Percentiles rank a stretch among this genome's conserved stretches.
These are phyloP conservation scores for Saccostrea cuccullata DNA, from an alignment of 1,140 invertebrate species.

Conservation along the genomic window DNA sequence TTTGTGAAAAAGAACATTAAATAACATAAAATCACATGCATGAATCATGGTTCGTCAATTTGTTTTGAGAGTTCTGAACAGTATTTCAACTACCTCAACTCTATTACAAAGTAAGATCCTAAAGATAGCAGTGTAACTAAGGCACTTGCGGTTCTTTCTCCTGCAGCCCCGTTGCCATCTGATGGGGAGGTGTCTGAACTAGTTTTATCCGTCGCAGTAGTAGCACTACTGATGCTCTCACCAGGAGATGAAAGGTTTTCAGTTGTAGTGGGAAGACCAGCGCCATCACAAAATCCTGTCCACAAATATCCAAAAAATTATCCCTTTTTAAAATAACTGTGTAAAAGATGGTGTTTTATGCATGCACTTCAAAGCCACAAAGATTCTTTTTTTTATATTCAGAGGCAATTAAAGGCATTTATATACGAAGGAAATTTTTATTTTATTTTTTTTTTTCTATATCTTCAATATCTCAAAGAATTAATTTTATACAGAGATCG, in stretches of 20 bases:
- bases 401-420: too few relatives aligned
- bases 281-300: background rate
- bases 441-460: too few relatives aligned
- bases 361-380: too few relatives aligned
- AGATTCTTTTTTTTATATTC: too few relatives aligned
- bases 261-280: background rate
- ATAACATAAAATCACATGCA: background rate
- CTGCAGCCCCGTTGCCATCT: background rate
- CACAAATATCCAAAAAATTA: background rate
- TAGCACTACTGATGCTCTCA: too few relatives aligned
- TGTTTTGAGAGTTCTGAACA: too few relatives aligned
- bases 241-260: background rate
- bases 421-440: too few relatives aligned
- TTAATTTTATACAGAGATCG: too few relatives aligned
- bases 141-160: background rate
- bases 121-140: background rate
- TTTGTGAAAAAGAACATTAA: background rate
- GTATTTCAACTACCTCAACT: background rate
- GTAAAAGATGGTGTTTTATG: too few relatives aligned
- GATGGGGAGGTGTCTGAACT: background rate
- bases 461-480: too few relatives aligned
- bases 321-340: background rate
- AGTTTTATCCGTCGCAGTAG: too few relatives aligned
- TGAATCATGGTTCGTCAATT: too few relatives aligned
- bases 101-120: background rate